Evolutionary conservation across 1,140 invertebrate species (phyloP), one percentile per base, ranked within the genome.

Genomic region (Chelonus insularis): DNA sequence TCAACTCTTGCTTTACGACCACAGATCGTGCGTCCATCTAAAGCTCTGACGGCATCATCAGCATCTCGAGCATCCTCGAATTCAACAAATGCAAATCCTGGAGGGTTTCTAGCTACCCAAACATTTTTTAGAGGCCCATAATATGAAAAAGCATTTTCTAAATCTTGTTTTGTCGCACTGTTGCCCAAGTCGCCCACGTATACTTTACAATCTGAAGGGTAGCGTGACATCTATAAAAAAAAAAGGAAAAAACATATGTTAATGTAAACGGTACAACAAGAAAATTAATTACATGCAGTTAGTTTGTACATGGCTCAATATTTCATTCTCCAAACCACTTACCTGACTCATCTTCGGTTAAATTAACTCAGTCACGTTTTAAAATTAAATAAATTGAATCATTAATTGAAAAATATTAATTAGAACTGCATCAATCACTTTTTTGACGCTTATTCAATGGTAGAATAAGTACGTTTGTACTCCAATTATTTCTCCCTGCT

Each of bases 1-100:
- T 98, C 95, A 1, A 97, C 95, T 50, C 95, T 86, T n/a, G 94
- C 93, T 37, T 94, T 82, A 55, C 91, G 85, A 1, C 95, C 95
- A 82, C 94, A 96, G 32, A 97, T 87, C 36, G 88, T 92, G 32
- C 94, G 82, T 0, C 89, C 89, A 73, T 91, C 88, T 69, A 88
- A 71, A 18, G 85, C 88, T 72, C 88, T 85, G 29, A 95, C 91
- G 11, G 95, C 92, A 83, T 98, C 95, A 75, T 95, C 94, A 5
- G 95, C 95, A 82, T 98, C 95, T 62, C 90, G 79, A 0, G 89
- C 84, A 76, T 91, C 89, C 82, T 98, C 95, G 82, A 95, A 98
- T 79, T 97, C 95, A 12, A 98, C 91, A 83, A 98, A 98, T 9
- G 95, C 95, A 84, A 98, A 98, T 32, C 95, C 90, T 41, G 92